phyloP scores from a whole-genome alignment of 2,888 invertebrate species.

The Cheilosia urbana region DNA sequence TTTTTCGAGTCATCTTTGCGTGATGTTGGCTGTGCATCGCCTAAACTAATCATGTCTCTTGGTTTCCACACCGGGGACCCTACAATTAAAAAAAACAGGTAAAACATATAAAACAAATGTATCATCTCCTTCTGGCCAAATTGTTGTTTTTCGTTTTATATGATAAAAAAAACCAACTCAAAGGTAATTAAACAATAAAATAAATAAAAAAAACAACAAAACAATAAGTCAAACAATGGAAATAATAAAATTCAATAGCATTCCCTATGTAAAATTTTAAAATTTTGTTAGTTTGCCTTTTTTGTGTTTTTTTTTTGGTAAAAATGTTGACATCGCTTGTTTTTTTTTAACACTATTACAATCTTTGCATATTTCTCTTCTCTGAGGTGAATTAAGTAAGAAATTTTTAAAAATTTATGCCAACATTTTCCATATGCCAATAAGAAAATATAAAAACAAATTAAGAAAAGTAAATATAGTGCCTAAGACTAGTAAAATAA shows the following conservation, averaged over 20 bases:
- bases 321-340: slow-evolving; percentile 84
- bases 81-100: slow-evolving; percentile 88
- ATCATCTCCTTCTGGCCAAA: slow-evolving; percentile 73
- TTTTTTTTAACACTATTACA: slow-evolving; percentile 51
- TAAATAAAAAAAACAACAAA: slow-evolving; percentile 40
- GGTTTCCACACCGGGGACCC: slow-evolving; percentile 99
- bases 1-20: slow-evolving; percentile 85
- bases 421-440: slow-evolving; percentile 81
- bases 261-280: slow-evolving; percentile 49
- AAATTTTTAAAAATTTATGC: slow-evolving; percentile 80
- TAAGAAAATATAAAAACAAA: slow-evolving; percentile 41
- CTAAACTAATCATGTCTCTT: slow-evolving; percentile 91
- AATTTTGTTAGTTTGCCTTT: slow-evolving; percentile 38
- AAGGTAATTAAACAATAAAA: too few relatives aligned
- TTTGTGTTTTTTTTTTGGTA: slow-evolving; percentile 76
- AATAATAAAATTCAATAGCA: slow-evolving; percentile 57
- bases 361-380: slow-evolving; percentile 55
- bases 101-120: slow-evolving; percentile 83
- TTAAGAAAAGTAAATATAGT: slow-evolving; percentile 51
- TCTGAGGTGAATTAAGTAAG: slow-evolving; percentile 66
- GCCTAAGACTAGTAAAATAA: slow-evolving; percentile 72
- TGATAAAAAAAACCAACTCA: slow-evolving; percentile 70
- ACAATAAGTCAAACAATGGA: slow-evolving; percentile 7
- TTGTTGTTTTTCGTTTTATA: slow-evolving; percentile 58
- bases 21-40: slow-evolving; percentile 85